Conservation (phyloP, 2,888 invertebrate genomes). For the Yponomeuta cagnagella region DNA sequence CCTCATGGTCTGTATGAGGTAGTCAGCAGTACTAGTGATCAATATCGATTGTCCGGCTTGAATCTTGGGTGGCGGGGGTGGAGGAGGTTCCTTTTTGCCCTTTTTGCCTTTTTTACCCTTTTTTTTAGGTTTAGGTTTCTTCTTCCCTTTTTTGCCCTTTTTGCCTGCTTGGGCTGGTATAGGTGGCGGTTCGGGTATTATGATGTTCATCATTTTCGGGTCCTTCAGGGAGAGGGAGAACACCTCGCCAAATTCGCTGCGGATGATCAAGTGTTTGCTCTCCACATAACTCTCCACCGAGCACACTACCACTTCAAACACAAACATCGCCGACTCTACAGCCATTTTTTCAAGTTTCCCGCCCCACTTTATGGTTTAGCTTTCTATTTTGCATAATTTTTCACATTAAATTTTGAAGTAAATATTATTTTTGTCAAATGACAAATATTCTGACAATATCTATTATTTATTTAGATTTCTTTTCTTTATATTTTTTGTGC, state of each 20-base stretch:
- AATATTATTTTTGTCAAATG: background rate
- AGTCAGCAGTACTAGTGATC: constrained; percentile 55
- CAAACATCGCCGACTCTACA: constrained; percentile 55
- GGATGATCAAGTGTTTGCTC: constrained; percentile 49
- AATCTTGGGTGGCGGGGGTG: constrained; percentile 58
- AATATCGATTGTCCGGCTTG: constrained; percentile 64
- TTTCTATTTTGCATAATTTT: background rate
- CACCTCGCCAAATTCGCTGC: constrained; percentile 60
- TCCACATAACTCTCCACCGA: constrained; percentile 50
- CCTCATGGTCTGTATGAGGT: constrained; percentile 56
- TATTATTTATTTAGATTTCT: too few species aligned
- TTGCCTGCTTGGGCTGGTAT: constrained; percentile 58
- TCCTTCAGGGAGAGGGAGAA: constrained; percentile 64
- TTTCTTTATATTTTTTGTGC: background rate
- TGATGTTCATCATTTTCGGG: constrained; percentile 63
- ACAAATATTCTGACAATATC: background rate
- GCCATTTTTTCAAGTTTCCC: constrained; percentile 39
- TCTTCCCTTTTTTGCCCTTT: constrained; percentile 42
- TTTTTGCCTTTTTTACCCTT: constrained; percentile 50
- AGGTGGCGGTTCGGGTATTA: constrained; percentile 62
- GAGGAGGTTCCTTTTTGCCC: constrained; percentile 29
- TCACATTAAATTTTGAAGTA: background rate
- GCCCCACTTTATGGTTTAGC: background rate
- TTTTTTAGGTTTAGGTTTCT: constrained; percentile 38
- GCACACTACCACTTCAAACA: constrained; percentile 64